phyloP scores from a whole-genome alignment of 92 coral and sea anemone genomes.

The Umimayanthus chanpuru region DNA sequence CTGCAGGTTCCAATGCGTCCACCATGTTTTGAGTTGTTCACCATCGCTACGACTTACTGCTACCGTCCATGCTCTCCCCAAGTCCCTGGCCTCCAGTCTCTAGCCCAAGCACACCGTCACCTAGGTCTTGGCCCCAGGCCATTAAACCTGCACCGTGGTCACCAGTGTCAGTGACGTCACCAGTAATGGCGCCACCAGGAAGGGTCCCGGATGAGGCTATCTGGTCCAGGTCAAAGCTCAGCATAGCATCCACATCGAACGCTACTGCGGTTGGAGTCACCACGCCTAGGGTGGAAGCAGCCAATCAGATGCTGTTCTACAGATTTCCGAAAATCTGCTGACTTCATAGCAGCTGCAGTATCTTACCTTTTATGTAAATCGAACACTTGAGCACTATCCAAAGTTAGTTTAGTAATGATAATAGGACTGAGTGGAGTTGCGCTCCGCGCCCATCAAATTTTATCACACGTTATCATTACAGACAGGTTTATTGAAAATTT shows the following conservation, averaged over 20 bases:
- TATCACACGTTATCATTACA: too few species aligned
- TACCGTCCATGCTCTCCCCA: constrained; percentile 38
- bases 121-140: constrained; percentile 41
- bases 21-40: not conserved
- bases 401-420: too few species aligned
- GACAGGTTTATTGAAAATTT: too few species aligned
- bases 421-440: too few species aligned
- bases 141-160: constrained; percentile 41
- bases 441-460: too few species aligned
- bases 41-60: constrained; percentile 24
- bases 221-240: constrained; percentile 41
- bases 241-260: constrained; percentile 45
- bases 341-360: too few species aligned
- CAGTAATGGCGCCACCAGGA: constrained; percentile 43
- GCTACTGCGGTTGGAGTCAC: constrained; percentile 22
- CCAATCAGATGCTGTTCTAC: not conserved
- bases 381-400: too few species aligned
- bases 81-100: constrained; percentile 39
- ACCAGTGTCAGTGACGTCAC: constrained; percentile 39
- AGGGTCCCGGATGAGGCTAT: constrained; percentile 42
- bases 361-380: too few species aligned
- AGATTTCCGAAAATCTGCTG: too few species aligned
- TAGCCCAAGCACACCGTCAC: constrained; percentile 36
- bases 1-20: not conserved
- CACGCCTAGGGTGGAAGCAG: constrained; percentile 21